Evolutionary conservation across 2,113 vertebrate species (phyloP), one percentile per base, ranked within the genome.

Genomic region (Pseudois nayaur): DNA sequence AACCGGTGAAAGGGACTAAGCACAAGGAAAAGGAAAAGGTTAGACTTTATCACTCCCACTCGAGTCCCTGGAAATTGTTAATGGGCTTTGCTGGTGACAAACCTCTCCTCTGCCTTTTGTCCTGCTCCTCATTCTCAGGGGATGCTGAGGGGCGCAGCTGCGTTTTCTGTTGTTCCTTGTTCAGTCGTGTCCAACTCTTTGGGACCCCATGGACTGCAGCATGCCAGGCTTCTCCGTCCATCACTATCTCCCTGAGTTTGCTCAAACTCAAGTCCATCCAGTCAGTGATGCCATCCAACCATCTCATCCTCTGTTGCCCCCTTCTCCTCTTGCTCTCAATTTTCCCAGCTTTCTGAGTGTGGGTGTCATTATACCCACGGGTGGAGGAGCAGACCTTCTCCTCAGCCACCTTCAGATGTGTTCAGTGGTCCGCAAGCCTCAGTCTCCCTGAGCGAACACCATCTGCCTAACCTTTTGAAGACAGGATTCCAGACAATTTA

Each of bases 341-440:
- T 36, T 67, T 17, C 5, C 64, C 64, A 23, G 45, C 79, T 14
- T 27, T 54, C 33, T 83, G 50, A 55, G 33, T 25, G 12, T 9
- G 33, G 52, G 50, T 52, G 21, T 36, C 3, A 0, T 25, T n/a
- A 25, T 25, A 25, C n/a, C 50, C 1, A 0, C 2, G 12, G 50
- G 12, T 11, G 52, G 52, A 36, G 33, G 11, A 36, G 81, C 33
- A 9, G 81, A 55, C 12, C 33, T 25, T 57, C 23, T n/a, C 50
- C 21, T n/a, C 48, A 23, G 31, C 31, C 27, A 6, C 50, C 50
- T 55, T 83, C 33, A 55, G 81, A 36, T 25, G 33, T 83, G 12
- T 55, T 25, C 9, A 23, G 33, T 55, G 10, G 33, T 52, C 52
- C 1, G 0, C 81, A 36, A 52, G n/a, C 81, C 81, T 25, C 19